Conservation (phyloP, 2,797 vertebrate species). For the Limosa lapponica region DNA sequence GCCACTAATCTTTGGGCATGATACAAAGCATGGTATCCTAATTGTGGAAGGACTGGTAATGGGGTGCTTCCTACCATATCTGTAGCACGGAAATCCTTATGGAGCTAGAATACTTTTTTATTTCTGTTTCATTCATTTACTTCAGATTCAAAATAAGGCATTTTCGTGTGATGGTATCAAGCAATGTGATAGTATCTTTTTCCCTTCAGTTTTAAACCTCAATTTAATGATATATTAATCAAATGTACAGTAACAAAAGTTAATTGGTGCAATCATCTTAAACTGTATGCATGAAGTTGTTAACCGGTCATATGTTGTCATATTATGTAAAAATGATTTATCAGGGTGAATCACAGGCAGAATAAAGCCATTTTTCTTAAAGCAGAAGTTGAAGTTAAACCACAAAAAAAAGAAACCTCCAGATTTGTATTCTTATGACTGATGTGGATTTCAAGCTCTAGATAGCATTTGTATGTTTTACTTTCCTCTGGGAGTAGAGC, state of each 20-base stretch:
- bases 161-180: neutral
- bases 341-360: neutral
- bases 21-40: neutral
- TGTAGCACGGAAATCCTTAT: neutral
- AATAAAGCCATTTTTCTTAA: neutral
- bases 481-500: neutral
- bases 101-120: neutral
- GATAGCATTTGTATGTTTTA: neutral
- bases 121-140: neutral
- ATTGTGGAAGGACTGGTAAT: neutral
- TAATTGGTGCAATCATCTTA: neutral
- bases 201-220: neutral
- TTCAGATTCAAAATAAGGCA: neutral
- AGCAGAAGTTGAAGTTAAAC: neutral
- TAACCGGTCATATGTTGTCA: neutral
- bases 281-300: neutral
- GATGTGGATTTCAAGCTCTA: neutral
- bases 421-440: neutral
- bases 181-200: neutral
- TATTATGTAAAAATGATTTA: neutral
- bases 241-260: neutral
- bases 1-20: neutral
- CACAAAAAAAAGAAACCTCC: neutral
- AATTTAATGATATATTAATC: neutral
- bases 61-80: neutral